Conservation (phyloP, 2,113 vertebrate species). For the Trogon melanurus region DNA sequence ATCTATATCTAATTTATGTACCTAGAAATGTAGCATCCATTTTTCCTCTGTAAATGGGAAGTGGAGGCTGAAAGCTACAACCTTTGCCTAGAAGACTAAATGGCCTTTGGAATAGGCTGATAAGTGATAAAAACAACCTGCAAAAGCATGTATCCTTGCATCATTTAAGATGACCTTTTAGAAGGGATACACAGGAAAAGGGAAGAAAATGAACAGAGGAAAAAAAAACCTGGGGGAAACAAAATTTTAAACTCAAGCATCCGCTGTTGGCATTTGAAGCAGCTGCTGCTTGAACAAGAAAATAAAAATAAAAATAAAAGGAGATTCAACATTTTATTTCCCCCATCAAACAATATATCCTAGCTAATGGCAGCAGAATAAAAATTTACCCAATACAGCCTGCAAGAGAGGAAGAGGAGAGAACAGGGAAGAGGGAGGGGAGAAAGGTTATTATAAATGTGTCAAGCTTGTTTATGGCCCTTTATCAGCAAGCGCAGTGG, state of each 20-base stretch:
- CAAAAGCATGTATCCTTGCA: slow-evolving; percentile 57
- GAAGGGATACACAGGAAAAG: slow-evolving; percentile 9
- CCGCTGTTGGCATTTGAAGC: slow-evolving; percentile 10
- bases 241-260: slow-evolving; percentile 35
- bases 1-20: slow-evolving; percentile 38
- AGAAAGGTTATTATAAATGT: slow-evolving; percentile 79
- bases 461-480: slow-evolving; percentile 76
- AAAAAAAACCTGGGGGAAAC: slow-evolving; percentile 10
- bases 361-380: slow-evolving; percentile 76
- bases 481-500: slow-evolving; percentile 35
- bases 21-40: not conserved
- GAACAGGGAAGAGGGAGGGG: slow-evolving; percentile 37
- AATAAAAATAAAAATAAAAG: slow-evolving; percentile 74
- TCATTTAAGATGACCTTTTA: slow-evolving; percentile 70
- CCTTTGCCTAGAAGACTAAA: slow-evolving; percentile 53
- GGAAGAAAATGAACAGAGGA: not conserved
- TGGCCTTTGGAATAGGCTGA: slow-evolving; percentile 31
- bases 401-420: slow-evolving; percentile 57
- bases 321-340: slow-evolving; percentile 64
- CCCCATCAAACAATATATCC: slow-evolving; percentile 74
- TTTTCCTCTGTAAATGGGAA: slow-evolving; percentile 47
- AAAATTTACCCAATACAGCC: slow-evolving; percentile 64
- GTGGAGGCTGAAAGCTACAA: slow-evolving; percentile 41
- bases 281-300: slow-evolving; percentile 24
- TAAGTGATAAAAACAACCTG: slow-evolving; percentile 56